Conservation (phyloP, 2,113 vertebrate species). For the rat (Rattus norvegicus) region DNA sequence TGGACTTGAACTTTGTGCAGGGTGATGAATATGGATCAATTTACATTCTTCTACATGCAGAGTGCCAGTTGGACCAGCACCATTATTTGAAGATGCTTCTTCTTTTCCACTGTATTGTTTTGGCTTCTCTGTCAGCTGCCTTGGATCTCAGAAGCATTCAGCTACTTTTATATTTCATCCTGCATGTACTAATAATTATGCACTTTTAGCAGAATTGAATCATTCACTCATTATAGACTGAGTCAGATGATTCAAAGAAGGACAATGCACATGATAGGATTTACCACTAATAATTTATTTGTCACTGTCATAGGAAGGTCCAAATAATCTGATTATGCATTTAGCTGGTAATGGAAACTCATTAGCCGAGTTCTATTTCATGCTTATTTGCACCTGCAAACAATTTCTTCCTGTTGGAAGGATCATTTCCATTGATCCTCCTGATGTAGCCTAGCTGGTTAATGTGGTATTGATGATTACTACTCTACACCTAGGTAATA, state of each 20-base stretch:
- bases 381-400: conserved; percentile 84
- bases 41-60: too few species aligned
- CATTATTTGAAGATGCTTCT: too few species aligned
- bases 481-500: background rate
- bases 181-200: conserved; percentile 25
- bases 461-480: conserved; percentile 52
- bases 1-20: too few species aligned
- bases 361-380: conserved; percentile 86
- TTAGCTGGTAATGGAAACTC: conserved; percentile 85
- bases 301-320: conserved; percentile 73
- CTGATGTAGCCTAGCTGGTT: conserved; percentile 59
- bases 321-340: conserved; percentile 85
- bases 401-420: conserved; percentile 73
- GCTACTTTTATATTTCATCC: background rate
- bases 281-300: conserved; percentile 84
- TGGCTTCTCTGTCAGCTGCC: background rate
- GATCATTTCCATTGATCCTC: conserved; percentile 71
- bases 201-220: conserved; percentile 51
- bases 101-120: too few species aligned
- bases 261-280: conserved; percentile 69
- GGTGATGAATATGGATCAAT: too few species aligned
- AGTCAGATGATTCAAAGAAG: conserved; percentile 58
- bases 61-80: too few species aligned
- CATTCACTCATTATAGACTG: conserved; percentile 58
- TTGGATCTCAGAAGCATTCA: conserved; percentile 15